Evolutionary conservation across 2,113 vertebrate genomes (phyloP).

Genomic region (Zosterops lateralis): DNA sequence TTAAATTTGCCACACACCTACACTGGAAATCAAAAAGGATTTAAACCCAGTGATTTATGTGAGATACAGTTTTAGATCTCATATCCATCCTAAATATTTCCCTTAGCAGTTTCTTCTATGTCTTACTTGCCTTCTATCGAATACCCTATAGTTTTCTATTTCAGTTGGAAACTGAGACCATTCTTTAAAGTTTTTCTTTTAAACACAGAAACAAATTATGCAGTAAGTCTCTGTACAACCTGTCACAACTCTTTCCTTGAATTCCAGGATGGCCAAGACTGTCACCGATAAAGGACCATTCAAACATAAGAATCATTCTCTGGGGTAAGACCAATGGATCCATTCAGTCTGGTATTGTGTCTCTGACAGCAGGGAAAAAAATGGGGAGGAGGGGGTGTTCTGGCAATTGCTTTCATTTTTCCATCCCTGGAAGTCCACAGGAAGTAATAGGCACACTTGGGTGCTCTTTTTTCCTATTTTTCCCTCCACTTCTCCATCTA

Average conservation of each 20-base stretch:
- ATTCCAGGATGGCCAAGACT: neutral
- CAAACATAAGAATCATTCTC: neutral
- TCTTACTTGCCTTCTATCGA: neutral
- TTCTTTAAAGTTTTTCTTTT: neutral
- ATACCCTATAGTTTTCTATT: neutral
- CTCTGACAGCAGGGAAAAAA: neutral
- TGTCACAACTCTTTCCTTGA: neutral
- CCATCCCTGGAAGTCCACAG: neutral
- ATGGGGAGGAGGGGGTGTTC: neutral
- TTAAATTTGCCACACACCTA: slow-evolving; percentile 13
- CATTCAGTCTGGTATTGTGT: neutral
- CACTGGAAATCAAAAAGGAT: neutral
- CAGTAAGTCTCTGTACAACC: neutral
- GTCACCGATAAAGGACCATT: neutral
- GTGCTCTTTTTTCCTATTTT: neutral
- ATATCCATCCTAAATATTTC: neutral
- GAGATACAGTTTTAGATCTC: neutral
- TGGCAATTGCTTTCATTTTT: neutral
- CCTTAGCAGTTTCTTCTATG: neutral
- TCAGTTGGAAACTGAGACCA: neutral
- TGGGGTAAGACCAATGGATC: neutral
- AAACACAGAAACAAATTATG: neutral
- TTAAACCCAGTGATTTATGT: neutral
- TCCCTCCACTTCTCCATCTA: neutral
- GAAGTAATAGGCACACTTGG: neutral